These are phyloP conservation scores for Knipowitschia caucasica DNA, from an alignment of 2,797 vertebrate species.

Conservation along the genomic window DNA sequence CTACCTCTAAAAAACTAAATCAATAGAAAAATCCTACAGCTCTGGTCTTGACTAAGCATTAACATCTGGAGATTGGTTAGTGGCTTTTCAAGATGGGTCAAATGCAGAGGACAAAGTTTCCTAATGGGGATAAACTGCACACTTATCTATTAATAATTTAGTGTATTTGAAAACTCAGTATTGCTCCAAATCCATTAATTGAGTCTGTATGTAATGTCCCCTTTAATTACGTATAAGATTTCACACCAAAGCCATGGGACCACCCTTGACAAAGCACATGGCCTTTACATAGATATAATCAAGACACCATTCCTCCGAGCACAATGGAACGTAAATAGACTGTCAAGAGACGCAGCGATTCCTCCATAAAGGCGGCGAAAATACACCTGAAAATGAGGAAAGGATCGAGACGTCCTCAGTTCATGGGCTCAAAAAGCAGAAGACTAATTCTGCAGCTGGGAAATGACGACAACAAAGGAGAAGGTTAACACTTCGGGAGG, in stretches of 20 bases:
- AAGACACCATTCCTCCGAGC: background rate
- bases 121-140: no score
- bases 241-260: background rate
- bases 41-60: no score
- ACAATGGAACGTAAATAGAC: constrained; percentile 1
- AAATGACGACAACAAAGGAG: constrained; percentile 32
- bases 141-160: no score
- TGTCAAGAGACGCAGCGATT: background rate
- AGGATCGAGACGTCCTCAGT: background rate
- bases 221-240: no score
- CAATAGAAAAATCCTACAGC: no score
- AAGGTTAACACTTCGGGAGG: constrained; percentile 13
- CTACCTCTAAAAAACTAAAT: no score
- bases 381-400: constrained; percentile 1
- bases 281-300: background rate
- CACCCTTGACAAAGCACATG: background rate
- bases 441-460: constrained; percentile 21
- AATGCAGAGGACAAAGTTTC: no score
- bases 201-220: no score
- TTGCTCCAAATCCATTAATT: no score
- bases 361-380: constrained; percentile 13
- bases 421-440: constrained; percentile 12
- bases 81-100: no score
- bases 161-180: no score
- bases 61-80: no score